Evolutionary conservation across 2,113 vertebrate species (phyloP).

Genomic region (Pygoscelis antarcticus): DNA sequence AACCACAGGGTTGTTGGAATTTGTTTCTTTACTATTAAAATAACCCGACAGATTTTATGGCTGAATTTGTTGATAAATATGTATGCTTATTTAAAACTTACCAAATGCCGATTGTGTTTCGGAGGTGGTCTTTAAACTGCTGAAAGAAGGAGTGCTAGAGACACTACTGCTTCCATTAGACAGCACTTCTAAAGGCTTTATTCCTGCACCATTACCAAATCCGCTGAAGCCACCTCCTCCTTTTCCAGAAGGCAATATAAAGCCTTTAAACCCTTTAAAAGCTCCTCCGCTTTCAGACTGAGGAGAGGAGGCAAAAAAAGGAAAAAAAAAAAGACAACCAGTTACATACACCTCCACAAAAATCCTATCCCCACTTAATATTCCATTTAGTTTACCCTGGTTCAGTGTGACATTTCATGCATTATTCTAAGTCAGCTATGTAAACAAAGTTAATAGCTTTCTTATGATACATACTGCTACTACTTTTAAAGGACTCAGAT

Average conservation of each 20-base stretch:
- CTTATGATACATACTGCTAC: background rate
- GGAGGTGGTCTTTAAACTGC: constrained; percentile 45
- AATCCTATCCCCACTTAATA: background rate
- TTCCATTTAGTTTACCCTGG: background rate
- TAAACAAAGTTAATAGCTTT: constrained; percentile 5
- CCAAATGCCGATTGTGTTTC: constrained; percentile 73
- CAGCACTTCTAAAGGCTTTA: constrained; percentile 79
- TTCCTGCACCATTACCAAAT: constrained; percentile 80
- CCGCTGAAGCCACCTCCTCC: constrained; percentile 72
- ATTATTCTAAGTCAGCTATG: background rate
- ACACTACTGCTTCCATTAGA: constrained; percentile 82
- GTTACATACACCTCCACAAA: background rate
- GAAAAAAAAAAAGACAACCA: background rate
- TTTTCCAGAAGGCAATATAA: constrained; percentile 68
- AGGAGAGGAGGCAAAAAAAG: background rate
- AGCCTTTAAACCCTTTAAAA: constrained; percentile 93
- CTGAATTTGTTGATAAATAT: background rate
- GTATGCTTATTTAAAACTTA: constrained; percentile 66
- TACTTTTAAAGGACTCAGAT: constrained; percentile 4
- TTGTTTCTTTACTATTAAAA: background rate
- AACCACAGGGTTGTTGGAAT: background rate
- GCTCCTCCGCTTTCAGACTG: constrained; percentile 84
- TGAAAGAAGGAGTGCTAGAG: constrained; percentile 57
- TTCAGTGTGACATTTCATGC: background rate
- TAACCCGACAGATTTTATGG: background rate